Conservation (phyloP, 2,113 vertebrate genomes). For the Gallinago media region DNA sequence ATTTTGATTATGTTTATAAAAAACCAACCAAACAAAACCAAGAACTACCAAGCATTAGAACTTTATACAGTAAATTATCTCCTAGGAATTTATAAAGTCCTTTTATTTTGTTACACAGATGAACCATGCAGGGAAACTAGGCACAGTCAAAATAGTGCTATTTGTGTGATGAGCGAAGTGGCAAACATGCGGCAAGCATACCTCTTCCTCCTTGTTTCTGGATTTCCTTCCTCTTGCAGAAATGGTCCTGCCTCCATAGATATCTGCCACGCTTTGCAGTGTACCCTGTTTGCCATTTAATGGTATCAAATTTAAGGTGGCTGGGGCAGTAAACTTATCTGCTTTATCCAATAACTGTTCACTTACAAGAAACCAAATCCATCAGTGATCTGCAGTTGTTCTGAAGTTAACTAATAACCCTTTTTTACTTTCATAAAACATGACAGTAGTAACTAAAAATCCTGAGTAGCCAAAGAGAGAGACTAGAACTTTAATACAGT, state of each 20-base stretch:
- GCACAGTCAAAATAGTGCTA: slow-evolving; percentile 34
- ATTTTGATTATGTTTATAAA: neutral
- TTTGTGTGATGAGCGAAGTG: slow-evolving; percentile 55
- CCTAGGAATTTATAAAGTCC: slow-evolving; percentile 15
- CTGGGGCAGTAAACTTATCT: slow-evolving; percentile 45
- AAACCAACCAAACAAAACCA: neutral
- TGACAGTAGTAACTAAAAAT: neutral
- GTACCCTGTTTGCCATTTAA: slow-evolving; percentile 95
- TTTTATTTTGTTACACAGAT: slow-evolving; percentile 52
- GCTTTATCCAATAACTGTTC: slow-evolving; percentile 46
- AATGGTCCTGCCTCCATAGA: slow-evolving; percentile 89
- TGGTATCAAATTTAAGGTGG: slow-evolving; percentile 86
- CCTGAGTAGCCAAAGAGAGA: neutral
- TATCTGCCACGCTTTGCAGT: slow-evolving; percentile 89
- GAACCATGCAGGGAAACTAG: slow-evolving; percentile 76
- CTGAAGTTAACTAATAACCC: neutral
- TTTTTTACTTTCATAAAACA: neutral
- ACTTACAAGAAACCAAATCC: slow-evolving; percentile 28
- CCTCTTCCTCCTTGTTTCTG: slow-evolving; percentile 98
- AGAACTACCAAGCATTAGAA: neutral
- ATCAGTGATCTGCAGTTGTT: neutral
- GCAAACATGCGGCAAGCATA: slow-evolving; percentile 87
- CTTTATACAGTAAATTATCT: slow-evolving; percentile 38
- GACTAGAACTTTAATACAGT: neutral
- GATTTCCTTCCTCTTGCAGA: slow-evolving; percentile 89